A percentile compares a stretch with the other conserved stretches of the same genome.
These are phyloP conservation scores for Zapus hudsonius DNA, from an alignment of 2,113 vertebrate genomes.

Conservation along the genomic window DNA sequence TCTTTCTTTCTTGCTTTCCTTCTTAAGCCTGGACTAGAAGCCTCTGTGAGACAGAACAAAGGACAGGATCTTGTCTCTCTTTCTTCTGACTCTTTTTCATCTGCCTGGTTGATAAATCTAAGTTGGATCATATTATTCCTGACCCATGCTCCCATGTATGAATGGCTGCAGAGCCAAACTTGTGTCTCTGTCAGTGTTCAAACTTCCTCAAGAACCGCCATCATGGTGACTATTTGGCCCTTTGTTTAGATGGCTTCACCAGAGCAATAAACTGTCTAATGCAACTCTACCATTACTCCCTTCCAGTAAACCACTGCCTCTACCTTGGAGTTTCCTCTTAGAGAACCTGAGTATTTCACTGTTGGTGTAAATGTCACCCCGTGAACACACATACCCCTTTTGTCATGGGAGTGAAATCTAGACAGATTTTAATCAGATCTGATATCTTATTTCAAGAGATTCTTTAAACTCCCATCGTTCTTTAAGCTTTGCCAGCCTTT, in stretches of 20 bases:
- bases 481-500: neutral
- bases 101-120: neutral
- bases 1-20: neutral
- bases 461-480: neutral
- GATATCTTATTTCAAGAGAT: neutral
- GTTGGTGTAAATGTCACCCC: neutral
- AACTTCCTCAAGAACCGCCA: neutral
- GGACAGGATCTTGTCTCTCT: neutral
- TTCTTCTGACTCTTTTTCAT: neutral
- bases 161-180: neutral
- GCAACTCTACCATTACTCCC: neutral
- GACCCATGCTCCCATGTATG: neutral
- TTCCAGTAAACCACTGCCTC: neutral
- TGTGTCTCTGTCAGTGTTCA: neutral
- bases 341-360: neutral
- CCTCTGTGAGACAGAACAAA: neutral
- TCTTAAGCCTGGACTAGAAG: neutral
- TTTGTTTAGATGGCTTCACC: neutral
- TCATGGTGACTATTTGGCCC: neutral
- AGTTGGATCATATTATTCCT: neutral
- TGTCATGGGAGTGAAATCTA: neutral
- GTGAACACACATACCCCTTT: neutral
- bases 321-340: neutral
- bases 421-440: neutral
- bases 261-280: no score